These are phyloP conservation scores for Trichonephila clavipes DNA, from an alignment of 1,140 invertebrate genomes.

Conservation along the genomic window DNA sequence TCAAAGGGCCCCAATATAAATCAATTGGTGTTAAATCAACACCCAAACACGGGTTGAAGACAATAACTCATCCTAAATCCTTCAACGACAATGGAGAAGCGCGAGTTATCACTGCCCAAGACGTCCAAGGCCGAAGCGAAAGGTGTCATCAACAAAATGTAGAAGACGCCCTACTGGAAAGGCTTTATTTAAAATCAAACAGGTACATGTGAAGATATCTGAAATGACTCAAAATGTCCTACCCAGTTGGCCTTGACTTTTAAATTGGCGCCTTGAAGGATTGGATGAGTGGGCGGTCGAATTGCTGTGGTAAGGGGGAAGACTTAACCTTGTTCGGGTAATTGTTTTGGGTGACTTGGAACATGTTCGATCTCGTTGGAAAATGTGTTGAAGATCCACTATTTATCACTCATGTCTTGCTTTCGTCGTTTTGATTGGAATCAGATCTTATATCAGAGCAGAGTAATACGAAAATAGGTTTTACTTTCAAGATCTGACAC, in stretches of 20 bases:
- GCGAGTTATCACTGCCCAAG: background rate
- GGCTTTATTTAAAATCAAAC: background rate
- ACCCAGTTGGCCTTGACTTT: slow-evolving; percentile 30
- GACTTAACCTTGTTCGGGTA: slow-evolving; percentile 4
- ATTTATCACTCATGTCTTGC: no score
- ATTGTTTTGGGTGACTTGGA: slow-evolving; percentile 23
- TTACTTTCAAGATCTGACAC: no score
- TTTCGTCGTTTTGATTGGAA: no score
- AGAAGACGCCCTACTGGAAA: background rate
- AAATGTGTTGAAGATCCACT: no score
- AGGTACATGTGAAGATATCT: background rate
- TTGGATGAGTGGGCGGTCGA: background rate
- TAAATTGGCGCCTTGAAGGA: slow-evolving; percentile 32
- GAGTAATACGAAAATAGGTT: no score
- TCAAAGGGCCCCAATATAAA: background rate
- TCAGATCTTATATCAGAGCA: no score
- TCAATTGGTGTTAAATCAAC: slow-evolving; percentile 4
- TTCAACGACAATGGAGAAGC: background rate
- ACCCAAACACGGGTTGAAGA: background rate
- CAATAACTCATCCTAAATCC: slow-evolving; percentile 1
- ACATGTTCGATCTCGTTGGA: background rate
- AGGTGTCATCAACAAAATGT: background rate
- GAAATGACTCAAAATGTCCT: background rate
- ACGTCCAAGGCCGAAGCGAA: background rate
- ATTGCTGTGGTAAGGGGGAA: slow-evolving; percentile 20